A percentile compares a stretch with the other conserved stretches of the same genome.
Conservation (phyloP, 2,797 vertebrate species). For the Enteromius fasciolatus region DNA sequence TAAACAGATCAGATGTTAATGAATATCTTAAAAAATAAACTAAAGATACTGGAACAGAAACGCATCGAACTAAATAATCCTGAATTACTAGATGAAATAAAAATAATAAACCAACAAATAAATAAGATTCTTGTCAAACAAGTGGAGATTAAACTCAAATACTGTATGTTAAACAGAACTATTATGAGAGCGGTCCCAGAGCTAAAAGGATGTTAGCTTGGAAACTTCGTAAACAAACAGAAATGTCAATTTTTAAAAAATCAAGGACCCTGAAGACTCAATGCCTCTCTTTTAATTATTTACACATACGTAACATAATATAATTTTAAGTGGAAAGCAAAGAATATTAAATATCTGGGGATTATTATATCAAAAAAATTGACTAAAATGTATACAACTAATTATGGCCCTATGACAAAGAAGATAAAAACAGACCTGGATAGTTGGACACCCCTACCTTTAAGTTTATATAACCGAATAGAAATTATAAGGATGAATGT, state of each 20-base stretch:
- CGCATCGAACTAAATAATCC: background rate
- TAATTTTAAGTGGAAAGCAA: background rate
- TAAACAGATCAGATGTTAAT: too few species aligned
- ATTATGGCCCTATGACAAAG: background rate
- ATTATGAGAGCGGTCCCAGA: background rate
- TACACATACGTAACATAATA: background rate
- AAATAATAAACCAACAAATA: too few species aligned
- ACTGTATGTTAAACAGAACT: background rate
- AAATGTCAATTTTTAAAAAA: background rate
- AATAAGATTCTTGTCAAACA: too few species aligned
- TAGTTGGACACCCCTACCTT: background rate
- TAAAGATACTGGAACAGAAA: background rate
- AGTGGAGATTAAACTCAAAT: too few species aligned
- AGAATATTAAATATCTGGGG: constrained; percentile 3
- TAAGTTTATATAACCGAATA: background rate
- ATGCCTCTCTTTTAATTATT: constrained; percentile 31
- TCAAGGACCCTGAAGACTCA: background rate
- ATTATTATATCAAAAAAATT: background rate
- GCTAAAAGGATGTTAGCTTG: background rate
- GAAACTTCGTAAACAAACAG: background rate
- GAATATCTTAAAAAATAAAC: background rate
- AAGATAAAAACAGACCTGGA: background rate
- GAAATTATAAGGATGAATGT: background rate
- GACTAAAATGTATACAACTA: background rate
- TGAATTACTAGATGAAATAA: too few species aligned